phyloP scores from a whole-genome alignment of 2,797 vertebrate genomes.

The Hippocampus kuda region DNA sequence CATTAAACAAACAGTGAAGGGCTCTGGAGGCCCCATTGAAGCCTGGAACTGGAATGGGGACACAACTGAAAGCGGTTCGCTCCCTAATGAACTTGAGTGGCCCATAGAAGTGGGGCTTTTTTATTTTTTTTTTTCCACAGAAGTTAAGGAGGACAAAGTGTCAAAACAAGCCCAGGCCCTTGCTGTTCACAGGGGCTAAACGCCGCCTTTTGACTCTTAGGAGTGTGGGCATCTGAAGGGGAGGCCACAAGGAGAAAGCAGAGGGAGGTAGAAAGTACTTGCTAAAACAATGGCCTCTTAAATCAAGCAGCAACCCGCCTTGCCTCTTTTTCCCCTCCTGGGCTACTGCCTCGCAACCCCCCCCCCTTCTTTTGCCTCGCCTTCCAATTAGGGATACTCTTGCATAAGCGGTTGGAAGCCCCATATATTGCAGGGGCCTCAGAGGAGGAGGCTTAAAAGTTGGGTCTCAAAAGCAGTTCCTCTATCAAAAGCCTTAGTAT shows the following conservation, averaged over 20 bases:
- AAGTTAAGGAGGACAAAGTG: conserved; percentile 68
- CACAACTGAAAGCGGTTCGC: conserved; percentile 60
- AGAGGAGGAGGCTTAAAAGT: conserved; percentile 53
- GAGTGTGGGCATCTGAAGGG: conserved; percentile 63
- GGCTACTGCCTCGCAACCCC: conserved; percentile 30
- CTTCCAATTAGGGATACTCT: conserved; percentile 61
- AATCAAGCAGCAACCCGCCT: conserved; percentile 58
- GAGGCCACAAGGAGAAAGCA: conserved; percentile 54
- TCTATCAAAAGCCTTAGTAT: conserved; percentile 54
- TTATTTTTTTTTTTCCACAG: conserved; percentile 34
- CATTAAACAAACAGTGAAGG: conserved; percentile 68
- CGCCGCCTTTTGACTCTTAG: conserved; percentile 69
- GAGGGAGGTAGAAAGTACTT: conserved; percentile 62
- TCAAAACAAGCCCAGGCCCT: conserved; percentile 72
- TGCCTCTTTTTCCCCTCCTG: conserved; percentile 45
- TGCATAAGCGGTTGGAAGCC: conserved; percentile 51
- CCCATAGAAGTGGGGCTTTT: conserved; percentile 61
- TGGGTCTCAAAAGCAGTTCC: conserved; percentile 53
- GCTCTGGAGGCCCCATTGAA: conserved; percentile 63
- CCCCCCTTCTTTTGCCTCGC: conserved; percentile 40
- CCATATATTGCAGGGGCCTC: conserved; percentile 48
- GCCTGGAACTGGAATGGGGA: conserved; percentile 57
- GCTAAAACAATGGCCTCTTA: conserved; percentile 67
- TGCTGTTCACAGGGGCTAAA: conserved; percentile 61
- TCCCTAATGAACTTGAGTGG: conserved; percentile 74